Conservation (phyloP, 2,113 vertebrate species). For the Agapornis roseicollis region DNA sequence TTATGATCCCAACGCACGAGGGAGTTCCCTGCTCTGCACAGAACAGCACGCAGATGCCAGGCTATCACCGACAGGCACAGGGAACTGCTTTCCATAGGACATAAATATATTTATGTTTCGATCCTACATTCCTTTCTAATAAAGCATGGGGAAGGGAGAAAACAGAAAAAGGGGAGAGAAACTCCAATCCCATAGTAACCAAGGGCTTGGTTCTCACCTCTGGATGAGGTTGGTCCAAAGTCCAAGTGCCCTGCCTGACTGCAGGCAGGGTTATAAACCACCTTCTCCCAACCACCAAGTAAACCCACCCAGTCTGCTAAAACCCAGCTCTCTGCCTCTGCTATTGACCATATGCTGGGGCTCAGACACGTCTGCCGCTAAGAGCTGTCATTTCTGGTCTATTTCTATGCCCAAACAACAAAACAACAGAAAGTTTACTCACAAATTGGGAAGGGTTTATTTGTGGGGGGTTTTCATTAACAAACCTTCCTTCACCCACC, state of each 20-base stretch:
- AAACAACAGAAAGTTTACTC: neutral
- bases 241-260: neutral
- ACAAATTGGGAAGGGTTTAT: neutral
- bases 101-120: neutral
- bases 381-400: neutral
- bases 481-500: neutral
- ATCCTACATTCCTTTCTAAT: neutral
- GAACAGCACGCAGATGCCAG: neutral
- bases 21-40: neutral
- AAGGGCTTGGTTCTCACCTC: neutral
- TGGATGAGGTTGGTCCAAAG: neutral
- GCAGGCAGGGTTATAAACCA: neutral
- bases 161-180: neutral
- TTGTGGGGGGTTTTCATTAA: neutral
- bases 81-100: neutral
- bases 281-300: neutral
- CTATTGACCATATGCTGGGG: neutral
- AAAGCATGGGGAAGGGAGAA: neutral
- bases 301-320: neutral
- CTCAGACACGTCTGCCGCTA: neutral
- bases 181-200: neutral
- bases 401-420: neutral
- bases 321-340: neutral
- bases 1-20: neutral
- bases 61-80: neutral